phyloP scores from a whole-genome alignment of 2,888 invertebrate genomes.

The Apoda limacodes region DNA sequence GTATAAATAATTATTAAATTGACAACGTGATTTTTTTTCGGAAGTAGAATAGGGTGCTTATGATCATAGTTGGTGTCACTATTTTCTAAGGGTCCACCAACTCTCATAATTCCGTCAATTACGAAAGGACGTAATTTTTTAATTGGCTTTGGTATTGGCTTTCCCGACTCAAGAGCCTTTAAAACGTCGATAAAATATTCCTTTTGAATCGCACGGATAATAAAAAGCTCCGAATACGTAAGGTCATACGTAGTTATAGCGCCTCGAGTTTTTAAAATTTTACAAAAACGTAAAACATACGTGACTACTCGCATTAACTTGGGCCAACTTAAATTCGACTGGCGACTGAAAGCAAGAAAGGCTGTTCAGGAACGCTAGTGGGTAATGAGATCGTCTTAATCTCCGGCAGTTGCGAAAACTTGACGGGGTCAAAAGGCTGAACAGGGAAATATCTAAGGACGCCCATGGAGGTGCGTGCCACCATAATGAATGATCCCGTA shows the following conservation, averaged over 20 bases:
- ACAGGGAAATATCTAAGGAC: slow-evolving; percentile 3
- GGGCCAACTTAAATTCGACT: background rate
- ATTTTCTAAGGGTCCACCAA: background rate
- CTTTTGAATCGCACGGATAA: slow-evolving; percentile 2
- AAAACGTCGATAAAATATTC: background rate
- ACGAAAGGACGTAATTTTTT: background rate
- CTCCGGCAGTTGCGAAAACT: slow-evolving; percentile 3
- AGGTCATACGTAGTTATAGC: slow-evolving; percentile 5
- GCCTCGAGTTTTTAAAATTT: background rate
- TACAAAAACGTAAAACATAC: background rate
- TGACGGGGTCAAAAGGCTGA: slow-evolving; percentile 1
- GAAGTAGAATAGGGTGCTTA: slow-evolving; percentile 3
- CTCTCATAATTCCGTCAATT: slow-evolving; percentile 1
- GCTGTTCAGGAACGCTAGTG: background rate
- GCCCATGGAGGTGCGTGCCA: slow-evolving; percentile 6
- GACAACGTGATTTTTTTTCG: slow-evolving; percentile 1
- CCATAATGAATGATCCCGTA: slow-evolving; percentile 7
- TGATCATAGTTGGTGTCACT: background rate
- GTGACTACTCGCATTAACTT: background rate
- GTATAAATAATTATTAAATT: slow-evolving; percentile 5
- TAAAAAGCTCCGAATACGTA: slow-evolving; percentile 1
- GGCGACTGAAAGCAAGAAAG: background rate
- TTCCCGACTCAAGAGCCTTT: background rate
- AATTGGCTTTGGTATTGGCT: background rate
- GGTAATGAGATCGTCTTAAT: slow-evolving; percentile 1